Evolutionary conservation across 2,797 vertebrate genomes (phyloP).

Genomic region (Onychomys leucogaster): DNA sequence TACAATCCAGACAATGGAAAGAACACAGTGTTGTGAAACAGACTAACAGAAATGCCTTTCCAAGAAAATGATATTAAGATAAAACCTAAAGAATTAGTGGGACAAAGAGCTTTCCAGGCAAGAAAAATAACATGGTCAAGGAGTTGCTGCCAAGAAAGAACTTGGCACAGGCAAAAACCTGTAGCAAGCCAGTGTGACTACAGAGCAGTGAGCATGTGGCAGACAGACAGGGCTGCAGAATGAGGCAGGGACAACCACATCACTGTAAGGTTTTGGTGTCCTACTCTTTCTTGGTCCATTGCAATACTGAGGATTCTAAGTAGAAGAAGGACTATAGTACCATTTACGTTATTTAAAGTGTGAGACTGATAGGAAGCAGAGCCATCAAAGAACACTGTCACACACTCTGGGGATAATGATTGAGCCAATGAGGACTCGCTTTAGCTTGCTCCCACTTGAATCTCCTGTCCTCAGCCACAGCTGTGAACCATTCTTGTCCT

Average conservation of each 20-base stretch:
- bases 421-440: background rate
- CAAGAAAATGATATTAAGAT: slow-evolving; percentile 36
- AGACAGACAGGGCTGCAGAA: background rate
- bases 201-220: background rate
- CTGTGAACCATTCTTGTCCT: background rate
- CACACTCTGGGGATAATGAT: background rate
- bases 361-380: background rate
- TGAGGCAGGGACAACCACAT: background rate
- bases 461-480: background rate
- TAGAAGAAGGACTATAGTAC: background rate
- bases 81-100: slow-evolving; percentile 65
- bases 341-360: background rate
- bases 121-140: slow-evolving; percentile 67
- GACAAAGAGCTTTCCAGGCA: slow-evolving; percentile 72
- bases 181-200: slow-evolving; percentile 45
- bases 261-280: background rate
- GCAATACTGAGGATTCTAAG: background rate
- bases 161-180: slow-evolving; percentile 51
- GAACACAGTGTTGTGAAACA: slow-evolving; percentile 19
- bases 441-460: background rate
- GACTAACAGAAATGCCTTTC: slow-evolving; percentile 50
- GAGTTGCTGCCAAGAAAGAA: slow-evolving; percentile 61
- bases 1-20: background rate
- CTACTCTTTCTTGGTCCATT: background rate
- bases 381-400: background rate